These are phyloP conservation scores for Otus sunia DNA, from an alignment of 2,113 vertebrate species.

Conservation along the genomic window DNA sequence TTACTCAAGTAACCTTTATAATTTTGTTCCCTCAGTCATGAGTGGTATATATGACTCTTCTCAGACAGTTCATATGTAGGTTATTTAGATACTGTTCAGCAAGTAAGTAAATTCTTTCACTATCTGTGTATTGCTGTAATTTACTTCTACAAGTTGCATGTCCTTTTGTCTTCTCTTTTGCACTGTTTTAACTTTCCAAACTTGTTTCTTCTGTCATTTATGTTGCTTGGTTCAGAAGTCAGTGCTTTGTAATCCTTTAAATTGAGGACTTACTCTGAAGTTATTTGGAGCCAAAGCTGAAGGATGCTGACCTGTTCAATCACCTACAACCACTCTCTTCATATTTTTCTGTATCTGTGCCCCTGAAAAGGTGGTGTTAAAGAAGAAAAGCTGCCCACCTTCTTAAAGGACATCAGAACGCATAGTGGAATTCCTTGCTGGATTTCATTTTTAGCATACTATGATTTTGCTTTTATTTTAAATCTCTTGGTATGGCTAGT, in stretches of 20 bases:
- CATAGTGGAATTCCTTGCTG: background rate
- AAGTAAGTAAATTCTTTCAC: background rate
- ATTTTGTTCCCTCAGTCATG: background rate
- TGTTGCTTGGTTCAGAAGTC: background rate
- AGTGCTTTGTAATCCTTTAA: background rate
- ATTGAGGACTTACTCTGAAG: background rate
- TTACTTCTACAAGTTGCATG: background rate
- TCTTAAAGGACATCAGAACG: background rate
- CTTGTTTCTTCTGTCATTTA: background rate
- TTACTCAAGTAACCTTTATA: background rate
- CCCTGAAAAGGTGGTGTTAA: background rate
- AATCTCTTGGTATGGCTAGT: background rate
- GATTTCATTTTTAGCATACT: background rate
- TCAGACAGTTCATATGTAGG: background rate
- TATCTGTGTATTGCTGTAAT: background rate
- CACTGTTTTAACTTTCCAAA: background rate
- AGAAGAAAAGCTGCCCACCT: background rate
- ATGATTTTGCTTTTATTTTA: background rate
- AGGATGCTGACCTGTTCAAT: background rate
- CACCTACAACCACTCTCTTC: background rate
- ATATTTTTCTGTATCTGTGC: background rate
- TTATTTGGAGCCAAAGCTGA: background rate
- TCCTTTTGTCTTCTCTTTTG: background rate
- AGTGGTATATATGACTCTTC: background rate
- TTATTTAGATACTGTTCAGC: background rate